A percentile compares a stretch with the other conserved stretches of the same genome.
phyloP scores from a whole-genome alignment of 1,140 invertebrate species.

The Maconellicoccus hirsutus region DNA sequence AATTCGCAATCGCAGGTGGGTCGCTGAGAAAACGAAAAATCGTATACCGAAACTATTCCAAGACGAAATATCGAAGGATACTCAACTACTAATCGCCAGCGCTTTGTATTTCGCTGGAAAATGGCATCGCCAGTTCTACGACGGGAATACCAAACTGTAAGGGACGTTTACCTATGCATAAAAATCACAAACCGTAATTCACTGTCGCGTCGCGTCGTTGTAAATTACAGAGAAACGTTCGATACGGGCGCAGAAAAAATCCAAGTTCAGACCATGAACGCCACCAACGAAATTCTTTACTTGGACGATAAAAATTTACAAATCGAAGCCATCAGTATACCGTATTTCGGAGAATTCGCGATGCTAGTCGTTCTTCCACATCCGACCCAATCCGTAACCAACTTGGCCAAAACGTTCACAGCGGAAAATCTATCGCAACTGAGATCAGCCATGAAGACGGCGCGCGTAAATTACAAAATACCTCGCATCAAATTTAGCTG shows the following conservation, averaged over 20 bases:
- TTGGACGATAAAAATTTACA: background rate
- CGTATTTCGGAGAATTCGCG: background rate
- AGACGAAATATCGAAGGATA: background rate
- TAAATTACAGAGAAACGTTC: background rate
- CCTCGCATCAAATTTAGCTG: background rate
- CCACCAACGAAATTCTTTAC: background rate
- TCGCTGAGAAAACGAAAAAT: background rate
- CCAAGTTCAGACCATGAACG: background rate
- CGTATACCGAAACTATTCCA: background rate
- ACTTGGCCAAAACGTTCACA: background rate
- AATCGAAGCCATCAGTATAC: background rate
- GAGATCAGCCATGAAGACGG: background rate
- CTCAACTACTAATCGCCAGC: background rate
- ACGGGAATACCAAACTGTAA: background rate
- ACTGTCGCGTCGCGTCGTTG: background rate
- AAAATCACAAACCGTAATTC: too few species aligned
- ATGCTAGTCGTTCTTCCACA: background rate
- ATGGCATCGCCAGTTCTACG: background rate
- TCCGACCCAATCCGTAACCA: background rate
- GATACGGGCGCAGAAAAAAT: background rate
- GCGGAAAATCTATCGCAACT: background rate
- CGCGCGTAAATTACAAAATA: background rate
- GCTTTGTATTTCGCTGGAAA: background rate
- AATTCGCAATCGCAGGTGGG: background rate
- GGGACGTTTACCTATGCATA: background rate